phyloP scores from a whole-genome alignment of 2,113 vertebrate species.

The Chionodraco myersi region DNA sequence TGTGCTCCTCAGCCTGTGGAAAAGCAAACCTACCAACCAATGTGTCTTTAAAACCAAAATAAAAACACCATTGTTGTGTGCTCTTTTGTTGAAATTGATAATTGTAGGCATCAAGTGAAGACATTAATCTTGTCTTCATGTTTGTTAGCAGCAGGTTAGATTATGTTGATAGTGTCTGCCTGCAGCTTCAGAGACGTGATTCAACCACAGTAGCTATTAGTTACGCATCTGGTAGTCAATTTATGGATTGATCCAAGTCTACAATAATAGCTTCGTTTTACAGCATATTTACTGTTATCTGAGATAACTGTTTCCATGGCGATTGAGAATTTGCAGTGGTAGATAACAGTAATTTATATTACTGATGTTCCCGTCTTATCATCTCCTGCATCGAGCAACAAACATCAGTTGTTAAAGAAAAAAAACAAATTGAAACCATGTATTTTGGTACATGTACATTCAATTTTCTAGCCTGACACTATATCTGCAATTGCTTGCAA shows the following conservation, averaged over 20 bases:
- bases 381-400: slow-evolving; percentile 6
- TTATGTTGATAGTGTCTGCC: background rate
- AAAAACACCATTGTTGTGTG: background rate
- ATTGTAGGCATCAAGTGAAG: background rate
- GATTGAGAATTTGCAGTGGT: slow-evolving; percentile 43
- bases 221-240: slow-evolving; percentile 33
- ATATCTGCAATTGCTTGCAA: background rate
- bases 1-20: background rate
- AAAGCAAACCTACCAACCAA: background rate
- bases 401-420: background rate
- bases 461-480: background rate
- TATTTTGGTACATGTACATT: background rate
- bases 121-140: background rate
- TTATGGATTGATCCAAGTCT: slow-evolving; percentile 46
- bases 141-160: slow-evolving; percentile 5
- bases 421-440: background rate
- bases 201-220: slow-evolving; percentile 18
- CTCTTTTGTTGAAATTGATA: background rate
- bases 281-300: slow-evolving; percentile 49
- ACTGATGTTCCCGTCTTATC: slow-evolving; percentile 12
- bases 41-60: background rate
- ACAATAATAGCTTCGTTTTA: slow-evolving; percentile 48
- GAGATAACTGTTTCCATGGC: slow-evolving; percentile 62
- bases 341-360: slow-evolving; percentile 46
- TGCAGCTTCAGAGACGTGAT: slow-evolving; percentile 12